These are phyloP conservation scores for Cephus cinctus DNA, from an alignment of 1,140 invertebrate genomes.

Conservation along the genomic window DNA sequence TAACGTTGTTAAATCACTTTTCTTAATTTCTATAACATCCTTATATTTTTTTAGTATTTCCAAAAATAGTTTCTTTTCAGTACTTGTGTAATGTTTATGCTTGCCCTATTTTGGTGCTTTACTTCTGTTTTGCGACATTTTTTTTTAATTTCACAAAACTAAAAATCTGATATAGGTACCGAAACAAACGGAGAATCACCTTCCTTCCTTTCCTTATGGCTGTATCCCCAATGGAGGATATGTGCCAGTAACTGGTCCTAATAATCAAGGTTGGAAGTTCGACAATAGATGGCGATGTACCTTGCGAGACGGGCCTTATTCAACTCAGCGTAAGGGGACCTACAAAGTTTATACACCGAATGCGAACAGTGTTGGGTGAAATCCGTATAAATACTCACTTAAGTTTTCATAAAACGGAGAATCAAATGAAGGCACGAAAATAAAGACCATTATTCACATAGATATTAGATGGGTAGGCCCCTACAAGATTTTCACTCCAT, in stretches of 20 bases:
- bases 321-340: too few species aligned
- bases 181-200: too few species aligned
- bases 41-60: conserved; percentile 10
- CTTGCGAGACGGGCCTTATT: too few species aligned
- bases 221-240: too few species aligned
- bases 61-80: conserved; percentile 6
- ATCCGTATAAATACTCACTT: neutral
- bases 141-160: too few species aligned
- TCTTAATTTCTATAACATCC: conserved; percentile 6
- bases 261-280: neutral
- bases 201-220: too few species aligned
- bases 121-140: too few species aligned
- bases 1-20: neutral
- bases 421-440: neutral
- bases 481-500: neutral
- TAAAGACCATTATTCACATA: neutral
- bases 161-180: too few species aligned
- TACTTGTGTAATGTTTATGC: conserved; percentile 1
- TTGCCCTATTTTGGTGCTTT: too few species aligned
- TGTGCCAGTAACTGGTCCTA: too few species aligned
- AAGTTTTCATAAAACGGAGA: neutral
- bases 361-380: too few species aligned
- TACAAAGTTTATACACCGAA: too few species aligned
- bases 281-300: neutral
- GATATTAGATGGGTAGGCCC: neutral